Evolutionary conservation across 2,797 vertebrate species (phyloP), one percentile per base, ranked within the genome.

Genomic region (Melanogrammus aeglefinus): DNA sequence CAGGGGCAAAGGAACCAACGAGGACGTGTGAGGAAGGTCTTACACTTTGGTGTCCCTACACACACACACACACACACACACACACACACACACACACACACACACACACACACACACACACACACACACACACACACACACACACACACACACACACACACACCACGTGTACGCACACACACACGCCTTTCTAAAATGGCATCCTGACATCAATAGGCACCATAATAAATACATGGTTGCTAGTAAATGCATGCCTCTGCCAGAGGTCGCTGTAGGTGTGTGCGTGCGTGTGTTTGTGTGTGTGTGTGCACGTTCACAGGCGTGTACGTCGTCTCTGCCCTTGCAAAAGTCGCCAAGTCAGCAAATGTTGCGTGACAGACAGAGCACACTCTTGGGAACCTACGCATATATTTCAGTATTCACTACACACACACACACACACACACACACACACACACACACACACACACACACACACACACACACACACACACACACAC

Each of bases 351-450:
- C 24, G 84, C 87, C 76, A 85, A 75, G 82, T 92, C 89, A 92
- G 91, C 91, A 91, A 85, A 87, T 88, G 84, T 75, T 82, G 78
- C 70, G 74, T 86, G 85, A 90, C 87, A 88, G 84, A 88, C 86
- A 85, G 80, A 88, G 81, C 76, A 75, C 6, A 21, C 84, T 85
- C 80, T 76, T 80, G 86, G 82, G 84, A 72, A 86, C 79, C 74
- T 77, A 74, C 73, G 8, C 76, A 27, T 74, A 78, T 31, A 74
- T 24, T 63, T 16, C n/a, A n/a, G 14, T 51, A 75, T 47, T n/a
- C n/a, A n/a, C n/a, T 66, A 81, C 66, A 47, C 72, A 73, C 75
- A 24, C 75, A 79, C 35, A 75, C 72, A 70, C 72, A 47, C 44
- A 72, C 78, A 27, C 27, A 73, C 33, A 76, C 74, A 82, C 14